Conservation (phyloP, 2,888 invertebrate species). For the Drosophila pseudotalamancana region DNA sequence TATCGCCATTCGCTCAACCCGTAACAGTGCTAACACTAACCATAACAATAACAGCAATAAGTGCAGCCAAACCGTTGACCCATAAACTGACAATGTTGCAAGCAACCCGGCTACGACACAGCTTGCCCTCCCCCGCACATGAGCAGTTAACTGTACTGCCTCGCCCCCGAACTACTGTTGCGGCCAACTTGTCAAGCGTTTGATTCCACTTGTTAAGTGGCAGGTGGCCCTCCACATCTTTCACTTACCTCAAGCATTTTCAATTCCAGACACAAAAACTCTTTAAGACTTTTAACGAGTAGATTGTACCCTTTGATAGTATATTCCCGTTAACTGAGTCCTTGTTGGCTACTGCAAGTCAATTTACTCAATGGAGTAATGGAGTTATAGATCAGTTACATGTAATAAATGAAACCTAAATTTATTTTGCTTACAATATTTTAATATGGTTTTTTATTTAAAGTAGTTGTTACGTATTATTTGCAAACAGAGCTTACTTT, state of each 20-base stretch:
- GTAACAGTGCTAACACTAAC: constrained; percentile 64
- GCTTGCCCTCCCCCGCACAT: neutral
- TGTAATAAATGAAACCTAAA: too few species aligned
- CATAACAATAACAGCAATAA: constrained; percentile 67
- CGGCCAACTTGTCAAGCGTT: constrained; percentile 25
- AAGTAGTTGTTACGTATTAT: neutral
- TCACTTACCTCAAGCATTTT: neutral
- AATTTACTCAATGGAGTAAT: too few species aligned
- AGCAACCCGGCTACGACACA: constrained; percentile 4
- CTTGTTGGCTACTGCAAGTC: too few species aligned
- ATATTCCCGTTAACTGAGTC: too few species aligned
- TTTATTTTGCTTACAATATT: too few species aligned
- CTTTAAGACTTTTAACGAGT: neutral
- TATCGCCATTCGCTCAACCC: constrained; percentile 59
- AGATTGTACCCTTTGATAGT: too few species aligned
- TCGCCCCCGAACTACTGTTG: too few species aligned
- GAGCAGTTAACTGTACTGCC: neutral
- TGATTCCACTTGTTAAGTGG: constrained; percentile 19
- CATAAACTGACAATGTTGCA: constrained; percentile 73
- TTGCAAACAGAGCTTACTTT: neutral
- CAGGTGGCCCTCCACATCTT: constrained; percentile 1
- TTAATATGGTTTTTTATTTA: too few species aligned
- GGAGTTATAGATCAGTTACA: too few species aligned
- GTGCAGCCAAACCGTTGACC: constrained; percentile 71
- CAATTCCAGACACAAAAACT: constrained; percentile 2